phyloP scores from a whole-genome alignment of 2,113 vertebrate genomes.

The Melanocharis versteri region DNA sequence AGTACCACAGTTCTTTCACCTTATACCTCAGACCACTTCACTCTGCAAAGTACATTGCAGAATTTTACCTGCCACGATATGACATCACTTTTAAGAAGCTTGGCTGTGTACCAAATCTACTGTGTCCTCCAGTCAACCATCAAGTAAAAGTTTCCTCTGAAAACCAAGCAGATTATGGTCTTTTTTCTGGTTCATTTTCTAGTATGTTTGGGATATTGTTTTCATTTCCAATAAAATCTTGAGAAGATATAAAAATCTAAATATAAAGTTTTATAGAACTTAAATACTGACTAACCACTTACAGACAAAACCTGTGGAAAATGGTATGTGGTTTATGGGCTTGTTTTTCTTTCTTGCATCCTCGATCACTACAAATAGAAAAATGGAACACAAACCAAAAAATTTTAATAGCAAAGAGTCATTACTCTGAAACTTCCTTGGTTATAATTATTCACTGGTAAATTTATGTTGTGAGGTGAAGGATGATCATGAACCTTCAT shows the following conservation, averaged over 20 bases:
- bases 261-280: not conserved
- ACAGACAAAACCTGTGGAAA: not conserved
- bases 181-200: not conserved
- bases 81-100: not conserved
- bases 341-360: not conserved
- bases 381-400: not conserved
- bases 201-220: not conserved
- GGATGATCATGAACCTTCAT: not conserved
- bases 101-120: not conserved
- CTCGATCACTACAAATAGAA: not conserved
- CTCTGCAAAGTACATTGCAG: not conserved
- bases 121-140: not conserved
- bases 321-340: not conserved
- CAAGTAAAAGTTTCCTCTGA: not conserved
- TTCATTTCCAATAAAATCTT: not conserved
- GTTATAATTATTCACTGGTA: not conserved
- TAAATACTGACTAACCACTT: not conserved
- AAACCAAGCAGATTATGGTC: not conserved
- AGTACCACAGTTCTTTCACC: not conserved
- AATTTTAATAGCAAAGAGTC: not conserved
- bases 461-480: not conserved
- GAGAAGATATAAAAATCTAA: not conserved
- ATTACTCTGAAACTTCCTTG: not conserved
- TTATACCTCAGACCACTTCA: not conserved
- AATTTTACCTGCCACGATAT: not conserved